Conservation (phyloP, 2,113 vertebrate genomes). For the Nothocercus julius region DNA sequence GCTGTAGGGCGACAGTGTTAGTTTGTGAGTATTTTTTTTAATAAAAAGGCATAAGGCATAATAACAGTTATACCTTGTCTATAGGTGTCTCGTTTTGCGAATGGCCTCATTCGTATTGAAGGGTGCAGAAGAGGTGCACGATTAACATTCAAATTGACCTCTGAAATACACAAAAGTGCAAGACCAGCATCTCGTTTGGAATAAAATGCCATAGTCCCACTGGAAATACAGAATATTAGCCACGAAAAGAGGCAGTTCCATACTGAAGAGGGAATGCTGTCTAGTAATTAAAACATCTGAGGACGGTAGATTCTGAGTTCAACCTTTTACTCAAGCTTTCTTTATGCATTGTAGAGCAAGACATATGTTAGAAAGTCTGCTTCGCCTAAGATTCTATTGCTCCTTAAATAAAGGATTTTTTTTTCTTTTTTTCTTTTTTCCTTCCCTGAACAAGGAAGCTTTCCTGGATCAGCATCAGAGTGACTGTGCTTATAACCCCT, state of each 20-base stretch:
- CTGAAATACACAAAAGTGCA: neutral
- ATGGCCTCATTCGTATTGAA: neutral
- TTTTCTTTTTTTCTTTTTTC: neutral
- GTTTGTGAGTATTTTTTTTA: neutral
- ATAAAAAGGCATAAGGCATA: neutral
- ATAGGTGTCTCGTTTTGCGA: neutral
- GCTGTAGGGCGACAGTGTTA: neutral
- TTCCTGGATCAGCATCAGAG: neutral
- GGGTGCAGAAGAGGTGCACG: neutral
- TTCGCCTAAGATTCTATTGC: neutral
- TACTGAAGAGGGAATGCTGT: neutral
- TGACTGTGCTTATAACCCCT: neutral
- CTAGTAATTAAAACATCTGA: slow-evolving; percentile 1
- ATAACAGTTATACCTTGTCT: neutral
- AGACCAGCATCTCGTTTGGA: neutral
- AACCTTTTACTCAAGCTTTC: neutral
- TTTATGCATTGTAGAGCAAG: neutral
- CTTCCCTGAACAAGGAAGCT: neutral
- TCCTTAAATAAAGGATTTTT: neutral
- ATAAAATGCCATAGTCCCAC: neutral
- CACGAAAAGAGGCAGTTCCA: neutral
- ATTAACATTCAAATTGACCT: slow-evolving; percentile 30
- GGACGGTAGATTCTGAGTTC: neutral
- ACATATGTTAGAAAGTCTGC: neutral
- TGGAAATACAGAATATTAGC: neutral